Evolutionary conservation across 2,797 vertebrate species (phyloP).

Genomic region (Sciaenops ocellatus): DNA sequence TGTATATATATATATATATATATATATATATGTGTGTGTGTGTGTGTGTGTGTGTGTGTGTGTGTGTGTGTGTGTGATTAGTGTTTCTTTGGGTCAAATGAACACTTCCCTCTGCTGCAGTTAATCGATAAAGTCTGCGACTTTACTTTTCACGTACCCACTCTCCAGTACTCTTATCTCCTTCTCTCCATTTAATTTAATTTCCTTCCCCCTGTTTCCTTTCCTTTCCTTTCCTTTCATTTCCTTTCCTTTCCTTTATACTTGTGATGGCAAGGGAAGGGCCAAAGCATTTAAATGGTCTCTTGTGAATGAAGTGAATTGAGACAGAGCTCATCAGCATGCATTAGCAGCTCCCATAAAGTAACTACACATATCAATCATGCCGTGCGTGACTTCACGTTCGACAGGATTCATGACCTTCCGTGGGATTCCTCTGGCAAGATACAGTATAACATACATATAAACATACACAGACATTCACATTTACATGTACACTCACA

Average conservation of each 20-base stretch:
- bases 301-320: slow-evolving; percentile 79
- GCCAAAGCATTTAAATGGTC: slow-evolving; percentile 60
- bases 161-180: slow-evolving; percentile 28
- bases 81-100: slow-evolving; percentile 62
- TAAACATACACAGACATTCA: slow-evolving; percentile 13
- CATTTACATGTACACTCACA: slow-evolving; percentile 28
- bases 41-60: slow-evolving; percentile 7
- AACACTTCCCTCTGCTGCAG: slow-evolving; percentile 57
- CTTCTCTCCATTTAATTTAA: neutral
- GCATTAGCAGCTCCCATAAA: slow-evolving; percentile 75
- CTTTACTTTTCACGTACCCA: slow-evolving; percentile 35
- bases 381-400: slow-evolving; percentile 52
- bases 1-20: slow-evolving; percentile 17
- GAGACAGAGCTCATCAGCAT: slow-evolving; percentile 78
- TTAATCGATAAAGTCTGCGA: slow-evolving; percentile 66
- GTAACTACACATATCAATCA: slow-evolving; percentile 81
- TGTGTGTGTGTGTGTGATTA: slow-evolving; percentile 39
- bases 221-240: neutral
- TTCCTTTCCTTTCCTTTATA: slow-evolving; percentile 20
- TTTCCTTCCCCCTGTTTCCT: slow-evolving; percentile 1
- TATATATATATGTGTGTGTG: slow-evolving; percentile 20
- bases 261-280: slow-evolving; percentile 41
- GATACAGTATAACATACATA: slow-evolving; percentile 47
- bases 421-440: slow-evolving; percentile 60
- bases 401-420: slow-evolving; percentile 71